Evolutionary conservation across 2,113 vertebrate genomes (phyloP), one percentile per base, ranked within the genome.

Genomic region (Zapornia atra): DNA sequence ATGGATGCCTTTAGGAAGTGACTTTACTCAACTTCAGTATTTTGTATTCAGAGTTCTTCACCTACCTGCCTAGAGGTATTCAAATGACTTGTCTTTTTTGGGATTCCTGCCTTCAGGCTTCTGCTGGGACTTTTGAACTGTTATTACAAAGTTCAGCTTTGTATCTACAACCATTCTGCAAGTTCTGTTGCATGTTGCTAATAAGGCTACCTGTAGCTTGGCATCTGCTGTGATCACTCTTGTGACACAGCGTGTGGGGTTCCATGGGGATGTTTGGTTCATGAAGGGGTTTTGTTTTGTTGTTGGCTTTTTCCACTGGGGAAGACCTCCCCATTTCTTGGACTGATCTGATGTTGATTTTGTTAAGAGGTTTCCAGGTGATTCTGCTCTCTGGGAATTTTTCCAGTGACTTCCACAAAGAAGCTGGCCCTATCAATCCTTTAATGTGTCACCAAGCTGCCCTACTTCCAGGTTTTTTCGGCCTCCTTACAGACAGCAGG

Each of bases 331-430:
- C 50, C 11, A 10, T 83, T 83, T 86, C 72, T 80, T 73, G 14
- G 1, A 3, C 77, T 83, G 15, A 51, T 89, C 48, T 79, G 42
- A 51, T 87, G 20, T 1, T 71, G 78, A 75, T 97, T 91, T 82
- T n/a, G 24, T 86, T 88, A 81, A 80, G 60, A 31, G 15, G 36
- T 93, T 92, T 94, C 40, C 51, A 77, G 88, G 29, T 95, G 42
- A 70, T 93, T 86, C 86, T 90, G 19, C 44, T 83, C 33, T 92
- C 80, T 84, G 68, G 71, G 71, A 73, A 26, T 83, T 93, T 95
- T 90, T 77, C 56, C n/a, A n/a, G 11, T 90, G 86, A 42, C 75
- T 92, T 95, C n/a, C 82, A 71, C 34, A 91, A 94, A 78, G 83
- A 94, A 95, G 69, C 51, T 86, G 56, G 12, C 64, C 38, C 86